These are phyloP conservation scores for Amblyteles armatorius DNA, from an alignment of 2,888 invertebrate genomes.

Conservation along the genomic window DNA sequence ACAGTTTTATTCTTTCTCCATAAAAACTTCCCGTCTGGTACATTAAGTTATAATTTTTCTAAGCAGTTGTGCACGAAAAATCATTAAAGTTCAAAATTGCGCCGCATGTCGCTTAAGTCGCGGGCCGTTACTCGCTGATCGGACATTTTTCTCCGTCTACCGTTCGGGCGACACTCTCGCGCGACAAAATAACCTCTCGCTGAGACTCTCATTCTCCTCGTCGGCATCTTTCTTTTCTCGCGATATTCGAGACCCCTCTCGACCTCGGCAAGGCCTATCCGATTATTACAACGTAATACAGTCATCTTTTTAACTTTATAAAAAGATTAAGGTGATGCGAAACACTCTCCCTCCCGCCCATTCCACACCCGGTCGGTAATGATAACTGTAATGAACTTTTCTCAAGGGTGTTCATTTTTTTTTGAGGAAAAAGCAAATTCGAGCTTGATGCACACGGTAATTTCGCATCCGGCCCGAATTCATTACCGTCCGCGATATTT, in stretches of 20 bases:
- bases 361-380: no score
- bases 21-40: no score
- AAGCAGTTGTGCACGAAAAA: neutral
- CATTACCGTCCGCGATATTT: no score
- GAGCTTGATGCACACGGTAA: no score
- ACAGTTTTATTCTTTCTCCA: no score
- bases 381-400: no score
- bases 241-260: conserved; percentile 40
- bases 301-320: neutral
- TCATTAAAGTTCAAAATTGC: neutral
- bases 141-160: neutral
- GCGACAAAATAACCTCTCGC: conserved; percentile 59
- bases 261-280: conserved; percentile 36
- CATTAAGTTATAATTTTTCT: no score
- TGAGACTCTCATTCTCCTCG: conserved; percentile 33
- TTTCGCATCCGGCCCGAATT: no score
- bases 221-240: conserved; percentile 7
- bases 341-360: no score
- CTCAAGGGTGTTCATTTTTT: no score
- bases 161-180: conserved; percentile 5
- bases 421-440: no score
- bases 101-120: neutral
- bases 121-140: neutral
- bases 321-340: neutral
- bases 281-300: conserved; percentile 24